phyloP scores from a whole-genome alignment of 2,113 vertebrate species.

The Megaceryle torquata region DNA sequence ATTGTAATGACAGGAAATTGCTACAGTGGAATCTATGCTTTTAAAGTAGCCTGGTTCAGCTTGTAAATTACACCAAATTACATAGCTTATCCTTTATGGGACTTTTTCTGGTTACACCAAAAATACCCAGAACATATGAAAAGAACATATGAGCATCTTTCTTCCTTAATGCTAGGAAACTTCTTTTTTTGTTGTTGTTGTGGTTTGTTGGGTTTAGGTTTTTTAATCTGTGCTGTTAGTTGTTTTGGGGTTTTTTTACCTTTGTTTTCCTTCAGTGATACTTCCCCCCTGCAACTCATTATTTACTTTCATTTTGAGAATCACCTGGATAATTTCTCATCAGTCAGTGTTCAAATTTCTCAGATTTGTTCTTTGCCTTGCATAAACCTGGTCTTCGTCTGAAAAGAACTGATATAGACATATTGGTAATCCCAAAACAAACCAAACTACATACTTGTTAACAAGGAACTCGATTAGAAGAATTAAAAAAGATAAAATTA shows the following conservation, averaged over 20 bases:
- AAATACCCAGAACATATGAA: neutral
- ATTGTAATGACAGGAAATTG: neutral
- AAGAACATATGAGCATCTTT: neutral
- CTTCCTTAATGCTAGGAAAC: neutral
- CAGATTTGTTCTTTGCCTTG: neutral
- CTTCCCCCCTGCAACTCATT: accelerated
- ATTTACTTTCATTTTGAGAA: neutral
- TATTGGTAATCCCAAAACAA: neutral
- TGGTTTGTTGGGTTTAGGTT: too few species aligned
- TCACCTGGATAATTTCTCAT: neutral
- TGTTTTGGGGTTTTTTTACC: neutral
- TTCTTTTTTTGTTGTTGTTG: neutral
- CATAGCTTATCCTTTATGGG: neutral
- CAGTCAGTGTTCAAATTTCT: neutral
- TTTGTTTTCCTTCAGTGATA: neutral
- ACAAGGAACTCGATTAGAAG: neutral
- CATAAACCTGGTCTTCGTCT: neutral
- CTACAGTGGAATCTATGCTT: neutral
- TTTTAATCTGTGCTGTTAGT: too few species aligned
- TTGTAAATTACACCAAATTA: neutral
- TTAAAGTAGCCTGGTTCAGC: neutral
- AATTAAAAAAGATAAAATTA: neutral
- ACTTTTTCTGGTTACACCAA: neutral
- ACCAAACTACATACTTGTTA: neutral
- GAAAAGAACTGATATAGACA: neutral